Evolutionary conservation across 2,113 vertebrate species (phyloP).

Genomic region (Daboia siamensis): DNA sequence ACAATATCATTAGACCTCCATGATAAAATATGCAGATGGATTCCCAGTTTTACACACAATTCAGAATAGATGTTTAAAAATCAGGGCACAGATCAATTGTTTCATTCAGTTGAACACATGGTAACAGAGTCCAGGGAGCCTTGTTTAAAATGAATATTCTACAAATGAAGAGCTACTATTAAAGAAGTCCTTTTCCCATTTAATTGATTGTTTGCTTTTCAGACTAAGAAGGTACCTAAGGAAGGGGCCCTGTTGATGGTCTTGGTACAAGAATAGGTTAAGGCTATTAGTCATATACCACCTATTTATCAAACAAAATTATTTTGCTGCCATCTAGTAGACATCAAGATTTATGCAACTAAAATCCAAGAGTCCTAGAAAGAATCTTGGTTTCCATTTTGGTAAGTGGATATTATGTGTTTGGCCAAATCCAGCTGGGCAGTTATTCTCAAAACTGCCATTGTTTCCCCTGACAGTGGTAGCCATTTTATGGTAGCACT

Average conservation of each 20-base stretch:
- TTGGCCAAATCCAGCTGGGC: not conserved
- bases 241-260: not conserved
- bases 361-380: not conserved
- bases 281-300: not conserved
- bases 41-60: not conserved
- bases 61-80: not conserved
- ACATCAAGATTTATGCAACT: not conserved
- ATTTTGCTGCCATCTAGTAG: not conserved
- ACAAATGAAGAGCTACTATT: not conserved
- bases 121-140: not conserved
- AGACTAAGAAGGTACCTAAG: not conserved
- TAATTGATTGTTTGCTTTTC: not conserved
- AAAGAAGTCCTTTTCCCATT: not conserved
- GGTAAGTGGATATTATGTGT: not conserved
- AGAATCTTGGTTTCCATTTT: not conserved
- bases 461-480: not conserved
- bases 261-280: not conserved
- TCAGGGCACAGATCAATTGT: not conserved
- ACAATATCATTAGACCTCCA: not conserved
- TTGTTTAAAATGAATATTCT: not conserved
- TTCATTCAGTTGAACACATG: not conserved
- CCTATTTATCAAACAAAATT: not conserved
- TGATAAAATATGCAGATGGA: not conserved
- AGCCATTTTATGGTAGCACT: not conserved
- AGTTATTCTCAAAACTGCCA: not conserved